These are phyloP conservation scores for Xanthorhoe designata DNA, from an alignment of 2,888 invertebrate species.

Conservation along the genomic window DNA sequence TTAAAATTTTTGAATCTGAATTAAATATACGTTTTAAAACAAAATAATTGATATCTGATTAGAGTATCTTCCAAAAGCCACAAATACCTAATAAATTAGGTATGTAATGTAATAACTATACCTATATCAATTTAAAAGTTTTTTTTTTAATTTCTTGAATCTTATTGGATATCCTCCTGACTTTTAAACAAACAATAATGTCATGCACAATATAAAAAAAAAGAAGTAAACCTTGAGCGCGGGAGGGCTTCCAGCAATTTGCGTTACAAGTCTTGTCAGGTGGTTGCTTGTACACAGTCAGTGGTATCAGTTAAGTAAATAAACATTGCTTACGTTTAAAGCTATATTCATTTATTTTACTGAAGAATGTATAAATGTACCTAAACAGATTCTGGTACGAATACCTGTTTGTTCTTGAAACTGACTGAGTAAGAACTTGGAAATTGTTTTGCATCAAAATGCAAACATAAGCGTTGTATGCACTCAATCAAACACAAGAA, in stretches of 20 bases:
- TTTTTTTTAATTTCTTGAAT: neutral
- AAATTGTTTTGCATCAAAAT: neutral
- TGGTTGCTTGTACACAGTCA: slow-evolving; percentile 15
- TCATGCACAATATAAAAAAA: slow-evolving; percentile 30
- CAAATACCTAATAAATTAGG: neutral
- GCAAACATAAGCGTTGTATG: neutral
- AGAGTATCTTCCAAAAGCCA: neutral
- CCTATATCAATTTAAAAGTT: neutral
- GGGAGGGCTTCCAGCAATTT: slow-evolving; percentile 72
- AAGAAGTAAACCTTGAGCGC: slow-evolving; percentile 58
- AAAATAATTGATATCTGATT: neutral
- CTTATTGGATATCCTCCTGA: neutral
- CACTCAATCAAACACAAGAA: slow-evolving; percentile 8
- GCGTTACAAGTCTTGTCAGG: slow-evolving; percentile 41
- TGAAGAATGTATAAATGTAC: slow-evolving; percentile 55
- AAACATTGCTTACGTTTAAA: slow-evolving; percentile 14
- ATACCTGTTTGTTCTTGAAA: slow-evolving; percentile 7
- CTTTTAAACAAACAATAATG: slow-evolving; percentile 6
- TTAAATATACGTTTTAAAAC: neutral
- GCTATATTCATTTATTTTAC: slow-evolving; percentile 26
- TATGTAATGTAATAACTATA: no score
- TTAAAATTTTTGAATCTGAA: neutral
- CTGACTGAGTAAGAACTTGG: slow-evolving; percentile 5
- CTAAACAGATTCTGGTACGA: slow-evolving; percentile 35
- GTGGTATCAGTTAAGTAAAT: slow-evolving; percentile 23